Base-by-base conservation (phyloP, 35 echinoderm and acorn worm species). In the Antedon bifida region DNA sequence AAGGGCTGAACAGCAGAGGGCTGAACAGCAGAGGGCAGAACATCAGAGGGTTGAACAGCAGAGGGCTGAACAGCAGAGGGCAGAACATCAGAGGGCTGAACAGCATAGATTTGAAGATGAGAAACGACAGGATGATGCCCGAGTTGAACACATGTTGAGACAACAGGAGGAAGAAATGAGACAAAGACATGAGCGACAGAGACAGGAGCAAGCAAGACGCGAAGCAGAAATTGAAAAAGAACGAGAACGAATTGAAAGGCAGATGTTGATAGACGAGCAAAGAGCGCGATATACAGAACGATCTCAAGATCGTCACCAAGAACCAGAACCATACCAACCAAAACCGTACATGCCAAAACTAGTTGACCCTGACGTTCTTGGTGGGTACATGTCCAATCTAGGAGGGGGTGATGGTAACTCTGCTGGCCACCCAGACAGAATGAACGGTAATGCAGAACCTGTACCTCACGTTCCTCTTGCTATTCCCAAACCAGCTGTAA, bases 211-310 rank as follows among this genome's bases (percentile, higher is more conserved):
- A 35, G 83, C 83, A 81, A 73, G 85, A 29, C 85, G 91, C 13
- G 95, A 90, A 77, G 91, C 91, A 32, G 90, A 99, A 46, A 80
- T 90, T 73, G 95, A 99, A 74, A 85, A 90, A 34, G 88, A 99
- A 79, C 32, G 95, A 29, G 32, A 77, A 32, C 90, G 91, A n/a
- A 78, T 99, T 35, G 95, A 99, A 55, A 83, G 89, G 39, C 82
- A 88, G 74, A 78, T 92, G 32, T 64, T 94, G 29, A 38, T 77
- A 14, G 74, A 73, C 44, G 85, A 64, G 26, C 51, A 42, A 42
- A 4, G 38, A 13, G 38, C 38, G 13, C 38, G 38, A 42, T 14
- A 11, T 64, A 21, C 51, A 64, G 51, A 64, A 64, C 51, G 77
- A 16, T 77, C 82, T 0, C 81, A 26, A 36, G n/a, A n/a, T n/a